Percentiles rank a stretch among this genome's conserved stretches.
These are phyloP conservation scores for Armadillidium nasatum DNA, from an alignment of 1,140 invertebrate genomes.

Conservation along the genomic window DNA sequence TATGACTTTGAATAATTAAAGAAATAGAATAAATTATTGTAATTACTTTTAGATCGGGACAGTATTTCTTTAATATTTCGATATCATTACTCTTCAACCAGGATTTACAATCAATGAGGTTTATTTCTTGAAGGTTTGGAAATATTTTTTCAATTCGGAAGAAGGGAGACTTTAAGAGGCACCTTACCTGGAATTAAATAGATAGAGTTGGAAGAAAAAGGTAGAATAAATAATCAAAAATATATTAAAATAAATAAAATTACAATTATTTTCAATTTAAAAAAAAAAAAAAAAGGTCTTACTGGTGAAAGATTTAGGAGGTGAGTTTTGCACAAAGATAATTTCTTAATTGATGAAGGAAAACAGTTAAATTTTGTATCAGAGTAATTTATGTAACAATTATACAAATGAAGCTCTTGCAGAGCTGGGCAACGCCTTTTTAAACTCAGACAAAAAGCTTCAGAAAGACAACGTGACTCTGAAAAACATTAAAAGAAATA, in stretches of 20 bases:
- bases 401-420: slow-evolving; percentile 33
- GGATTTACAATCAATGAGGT: slow-evolving; percentile 32
- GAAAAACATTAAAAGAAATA: slow-evolving; percentile 5
- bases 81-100: slow-evolving; percentile 35
- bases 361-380: slow-evolving; percentile 35
- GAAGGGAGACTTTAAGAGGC: slow-evolving; percentile 30
- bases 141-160: slow-evolving; percentile 37
- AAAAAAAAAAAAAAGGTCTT: background rate
- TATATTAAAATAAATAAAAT: too few species aligned
- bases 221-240: too few species aligned
- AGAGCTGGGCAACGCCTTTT: slow-evolving; percentile 36
- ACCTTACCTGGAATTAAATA: slow-evolving; percentile 9
- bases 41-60: slow-evolving; percentile 31
- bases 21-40: too few species aligned
- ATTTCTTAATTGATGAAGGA: slow-evolving; percentile 33
- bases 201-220: background rate
- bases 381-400: slow-evolving; percentile 36
- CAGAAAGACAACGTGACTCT: slow-evolving; percentile 36
- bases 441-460: slow-evolving; percentile 36
- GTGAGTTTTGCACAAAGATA: slow-evolving; percentile 32
- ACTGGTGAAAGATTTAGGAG: slow-evolving; percentile 37
- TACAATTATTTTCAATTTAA: too few species aligned
- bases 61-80: slow-evolving; percentile 32
- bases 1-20: too few species aligned
- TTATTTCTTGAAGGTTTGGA: slow-evolving; percentile 33